Evolutionary conservation across 2,797 vertebrate species (phyloP), one percentile per base, ranked within the genome.

Genomic region (Schizothorax lantsangensis): DNA sequence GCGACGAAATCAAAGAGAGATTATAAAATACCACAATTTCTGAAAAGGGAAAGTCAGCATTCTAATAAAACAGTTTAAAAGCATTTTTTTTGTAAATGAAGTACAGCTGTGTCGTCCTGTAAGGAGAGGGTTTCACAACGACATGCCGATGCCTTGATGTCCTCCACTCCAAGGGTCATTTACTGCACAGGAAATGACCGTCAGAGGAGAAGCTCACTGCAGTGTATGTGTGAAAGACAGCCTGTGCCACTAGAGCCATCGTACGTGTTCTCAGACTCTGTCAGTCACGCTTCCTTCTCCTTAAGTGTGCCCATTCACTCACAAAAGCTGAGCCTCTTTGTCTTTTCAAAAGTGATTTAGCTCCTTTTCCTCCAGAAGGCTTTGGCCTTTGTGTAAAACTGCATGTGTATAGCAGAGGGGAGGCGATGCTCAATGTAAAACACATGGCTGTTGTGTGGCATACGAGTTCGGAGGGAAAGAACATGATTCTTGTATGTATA

Each of bases 51-150:
- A 86, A 74, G 69, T 74, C 57, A 69, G 47, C 45, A 43, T 88
- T 81, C 86, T 89, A 88, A 90, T 89, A 88, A 87, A 90, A 81
- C 74, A 38, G 87, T 88, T 89, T 84, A 47, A 74, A 80, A 86
- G 87, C 84, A 86, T 90, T 87, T 90, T 90, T 86, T 92, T 91
- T 87, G 59, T 83, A 92, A 93, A 91, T 90, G 69, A 88, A 79
- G 86, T 85, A 79, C 88, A 91, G 89, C 88, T 88, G 88, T 85
- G 90, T 90, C 86, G 88, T 86, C 81, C 89, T 81, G 84, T 80
- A 86, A 74, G 84, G 81, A 66, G 47, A 83, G 59, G 84, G 79
- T 90, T 90, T 91, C 86, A 90, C 89, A 91, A 86, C 90, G 84
- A 86, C 88, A 86, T 85, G 88, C 81, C 77, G 71, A 83, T 81